These are phyloP conservation scores for Spondyliosoma cantharus DNA, from an alignment of 2,797 vertebrate genomes.

Conservation along the genomic window DNA sequence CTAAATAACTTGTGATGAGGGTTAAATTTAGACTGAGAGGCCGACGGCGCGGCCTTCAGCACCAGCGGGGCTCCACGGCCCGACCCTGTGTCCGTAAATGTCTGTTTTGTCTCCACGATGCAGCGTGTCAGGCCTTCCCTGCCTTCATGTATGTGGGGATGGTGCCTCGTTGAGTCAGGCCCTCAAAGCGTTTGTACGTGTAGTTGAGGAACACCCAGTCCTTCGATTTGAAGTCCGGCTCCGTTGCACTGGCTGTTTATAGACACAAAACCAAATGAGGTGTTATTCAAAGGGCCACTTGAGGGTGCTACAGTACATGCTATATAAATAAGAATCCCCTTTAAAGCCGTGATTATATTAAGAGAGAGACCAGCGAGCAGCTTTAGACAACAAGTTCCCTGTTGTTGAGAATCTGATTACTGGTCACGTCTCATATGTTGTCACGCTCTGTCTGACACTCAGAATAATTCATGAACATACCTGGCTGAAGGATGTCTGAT, in stretches of 20 bases:
- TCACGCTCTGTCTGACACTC: not conserved
- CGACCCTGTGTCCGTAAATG: constrained; percentile 81
- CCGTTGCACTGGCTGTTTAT: constrained; percentile 90
- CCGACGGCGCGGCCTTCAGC: constrained; percentile 64
- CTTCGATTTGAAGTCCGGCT: constrained; percentile 98
- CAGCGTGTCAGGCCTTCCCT: constrained; percentile 88
- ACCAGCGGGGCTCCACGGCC: constrained; percentile 71
- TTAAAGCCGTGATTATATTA: not conserved
- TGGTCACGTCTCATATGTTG: not conserved
- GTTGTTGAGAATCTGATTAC: not conserved
- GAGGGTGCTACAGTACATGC: constrained; percentile 2
- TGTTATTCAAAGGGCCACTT: constrained; percentile 13
- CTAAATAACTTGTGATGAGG: constrained; percentile 70
- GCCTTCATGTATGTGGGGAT: constrained; percentile 98
- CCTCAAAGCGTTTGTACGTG: constrained; percentile 98
- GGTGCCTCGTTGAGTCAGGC: constrained; percentile 95
- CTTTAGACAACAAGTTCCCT: not conserved
- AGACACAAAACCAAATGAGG: constrained; percentile 36
- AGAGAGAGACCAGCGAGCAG: not conserved
- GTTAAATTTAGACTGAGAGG: constrained; percentile 69
- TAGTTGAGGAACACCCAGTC: constrained; percentile 99
- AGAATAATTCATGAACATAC: constrained; percentile 69
- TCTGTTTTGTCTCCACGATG: constrained; percentile 35
- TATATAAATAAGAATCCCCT: not conserved
- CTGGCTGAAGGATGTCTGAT: constrained; percentile 97